Conservation (phyloP, 2,797 vertebrate species). For the Telmatherina bonti region DNA sequence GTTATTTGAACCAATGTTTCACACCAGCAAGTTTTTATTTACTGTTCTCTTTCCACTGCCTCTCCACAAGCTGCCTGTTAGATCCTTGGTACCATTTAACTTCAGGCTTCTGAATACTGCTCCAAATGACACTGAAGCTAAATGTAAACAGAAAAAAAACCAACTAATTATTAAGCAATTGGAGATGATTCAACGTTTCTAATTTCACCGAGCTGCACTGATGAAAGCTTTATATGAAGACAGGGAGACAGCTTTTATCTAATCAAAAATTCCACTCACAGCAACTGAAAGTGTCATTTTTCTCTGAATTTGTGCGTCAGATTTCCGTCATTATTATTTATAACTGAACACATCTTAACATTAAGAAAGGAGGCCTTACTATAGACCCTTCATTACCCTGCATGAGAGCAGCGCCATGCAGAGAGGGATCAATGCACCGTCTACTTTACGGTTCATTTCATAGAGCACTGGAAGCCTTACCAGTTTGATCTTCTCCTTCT, state of each 20-base stretch:
- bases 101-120: slow-evolving; percentile 15
- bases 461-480: slow-evolving; percentile 78
- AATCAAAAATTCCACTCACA: slow-evolving; percentile 25
- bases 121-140: slow-evolving; percentile 17
- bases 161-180: slow-evolving; percentile 33
- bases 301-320: slow-evolving; percentile 3
- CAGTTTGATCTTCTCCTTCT: slow-evolving; percentile 94
- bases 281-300: slow-evolving; percentile 3
- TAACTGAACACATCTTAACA: slow-evolving; percentile 19
- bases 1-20: slow-evolving; percentile 16
- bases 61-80: not conserved
- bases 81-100: slow-evolving; percentile 1
- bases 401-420: slow-evolving; percentile 2
- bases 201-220: slow-evolving; percentile 22
- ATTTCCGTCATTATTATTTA: slow-evolving; percentile 10
- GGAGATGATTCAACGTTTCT: slow-evolving; percentile 30
- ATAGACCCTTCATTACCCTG: slow-evolving; percentile 17
- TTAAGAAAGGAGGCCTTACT: slow-evolving; percentile 11
- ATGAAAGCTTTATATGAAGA: slow-evolving; percentile 33
- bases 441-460: slow-evolving; percentile 57
- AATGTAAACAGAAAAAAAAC: slow-evolving; percentile 30
- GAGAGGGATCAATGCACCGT: slow-evolving; percentile 10
- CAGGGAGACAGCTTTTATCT: slow-evolving; percentile 4
- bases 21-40: slow-evolving; percentile 6
- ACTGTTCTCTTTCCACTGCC: not conserved